Percentiles rank a stretch among this genome's conserved stretches.
Evolutionary conservation across 2,113 vertebrate genomes (phyloP).

Genomic region (Spheniscus mendiculus): DNA sequence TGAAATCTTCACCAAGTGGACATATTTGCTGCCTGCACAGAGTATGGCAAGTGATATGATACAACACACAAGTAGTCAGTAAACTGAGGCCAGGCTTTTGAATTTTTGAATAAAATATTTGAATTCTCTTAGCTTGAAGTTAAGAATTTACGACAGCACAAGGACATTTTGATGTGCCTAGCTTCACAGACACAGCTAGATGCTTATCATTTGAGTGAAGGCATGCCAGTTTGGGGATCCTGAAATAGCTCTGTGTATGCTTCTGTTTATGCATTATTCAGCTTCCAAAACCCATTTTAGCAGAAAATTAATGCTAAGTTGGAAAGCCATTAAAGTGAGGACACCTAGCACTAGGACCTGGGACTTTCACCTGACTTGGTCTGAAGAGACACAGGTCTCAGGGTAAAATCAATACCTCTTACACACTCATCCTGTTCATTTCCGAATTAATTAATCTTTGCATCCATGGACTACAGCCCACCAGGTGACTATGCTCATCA

Average conservation of each 20-base stretch:
- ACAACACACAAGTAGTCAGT: neutral
- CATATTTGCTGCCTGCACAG: neutral
- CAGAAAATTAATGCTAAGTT: neutral
- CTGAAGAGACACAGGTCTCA: neutral
- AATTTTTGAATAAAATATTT: neutral
- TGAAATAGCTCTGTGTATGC: neutral
- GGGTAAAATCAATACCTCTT: neutral
- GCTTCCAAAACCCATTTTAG: neutral
- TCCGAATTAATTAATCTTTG: neutral
- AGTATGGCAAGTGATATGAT: neutral
- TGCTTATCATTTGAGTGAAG: neutral
- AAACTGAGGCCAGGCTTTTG: neutral
- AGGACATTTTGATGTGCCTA: neutral
- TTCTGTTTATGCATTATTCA: constrained; percentile 8
- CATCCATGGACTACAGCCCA: neutral
- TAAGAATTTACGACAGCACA: neutral
- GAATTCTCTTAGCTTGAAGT: neutral
- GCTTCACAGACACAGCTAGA: neutral
- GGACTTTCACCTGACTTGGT: neutral
- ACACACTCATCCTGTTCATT: neutral
- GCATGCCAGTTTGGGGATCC: neutral
- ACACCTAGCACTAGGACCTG: neutral
- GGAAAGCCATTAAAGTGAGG: neutral
- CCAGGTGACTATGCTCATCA: neutral
- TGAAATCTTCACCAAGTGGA: neutral